Evolutionary conservation across 1,140 invertebrate genomes (phyloP).

Genomic region (Cylas formicarius): DNA sequence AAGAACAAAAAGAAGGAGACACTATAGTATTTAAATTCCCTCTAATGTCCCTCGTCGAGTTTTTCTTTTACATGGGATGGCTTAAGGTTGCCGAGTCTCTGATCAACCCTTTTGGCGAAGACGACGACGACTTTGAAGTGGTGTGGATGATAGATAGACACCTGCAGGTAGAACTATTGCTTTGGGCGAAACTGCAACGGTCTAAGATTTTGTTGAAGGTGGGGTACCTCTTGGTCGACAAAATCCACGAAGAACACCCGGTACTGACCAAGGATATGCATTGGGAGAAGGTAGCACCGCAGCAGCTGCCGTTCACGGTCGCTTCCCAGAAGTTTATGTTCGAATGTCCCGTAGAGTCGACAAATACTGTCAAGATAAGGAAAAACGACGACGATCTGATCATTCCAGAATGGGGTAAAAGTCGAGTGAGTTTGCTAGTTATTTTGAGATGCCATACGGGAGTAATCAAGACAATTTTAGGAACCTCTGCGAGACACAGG

Average conservation of each 20-base stretch:
- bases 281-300: conserved; percentile 78
- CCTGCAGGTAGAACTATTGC: conserved; percentile 51
- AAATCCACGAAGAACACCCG: conserved; percentile 84
- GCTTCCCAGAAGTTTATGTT: conserved; percentile 68
- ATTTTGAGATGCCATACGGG: too few species aligned
- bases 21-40: conserved; percentile 74
- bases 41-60: conserved; percentile 74
- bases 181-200: background rate
- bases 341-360: conserved; percentile 71
- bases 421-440: too few species aligned
- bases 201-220: conserved; percentile 48
- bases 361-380: conserved; percentile 59
- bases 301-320: conserved; percentile 70
- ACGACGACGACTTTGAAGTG: conserved; percentile 70
- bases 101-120: conserved; percentile 84
- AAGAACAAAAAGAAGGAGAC: conserved; percentile 37
- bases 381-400: conserved; percentile 23
- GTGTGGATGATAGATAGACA: conserved; percentile 85
- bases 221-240: conserved; percentile 80
- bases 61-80: conserved; percentile 89
- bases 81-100: conserved; percentile 78
- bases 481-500: too few species aligned
- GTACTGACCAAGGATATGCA: conserved; percentile 77
- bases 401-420: conserved; percentile 17
- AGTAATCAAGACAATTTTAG: too few species aligned